Percentiles rank a stretch among this genome's conserved stretches.
Evolutionary conservation across 2,797 vertebrate species (phyloP).

Genomic region (Lepidocolaptes lacrymiger): DNA sequence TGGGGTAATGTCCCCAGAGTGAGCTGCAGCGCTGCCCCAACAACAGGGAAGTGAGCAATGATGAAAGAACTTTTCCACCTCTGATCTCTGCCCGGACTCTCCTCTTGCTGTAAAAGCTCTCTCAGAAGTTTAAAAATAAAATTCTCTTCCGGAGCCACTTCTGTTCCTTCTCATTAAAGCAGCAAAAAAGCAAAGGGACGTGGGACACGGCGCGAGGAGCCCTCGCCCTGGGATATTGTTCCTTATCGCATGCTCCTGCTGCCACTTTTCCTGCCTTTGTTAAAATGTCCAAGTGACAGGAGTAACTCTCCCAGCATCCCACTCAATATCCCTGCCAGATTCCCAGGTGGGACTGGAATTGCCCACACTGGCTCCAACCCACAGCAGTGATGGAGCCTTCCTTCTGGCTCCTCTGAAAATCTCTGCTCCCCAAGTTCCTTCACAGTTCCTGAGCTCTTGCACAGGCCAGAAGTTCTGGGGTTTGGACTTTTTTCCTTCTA

Average conservation of each 20-base stretch:
- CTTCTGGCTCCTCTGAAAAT: neutral
- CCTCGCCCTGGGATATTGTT: neutral
- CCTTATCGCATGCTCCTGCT: neutral
- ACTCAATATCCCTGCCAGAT: neutral
- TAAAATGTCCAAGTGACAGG: accelerated
- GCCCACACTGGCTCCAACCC: accelerated
- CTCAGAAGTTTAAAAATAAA: slow-evolving; percentile 48
- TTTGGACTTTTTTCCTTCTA: neutral
- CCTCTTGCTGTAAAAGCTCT: neutral
- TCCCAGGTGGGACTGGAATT: neutral
- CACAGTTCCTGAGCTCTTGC: neutral
- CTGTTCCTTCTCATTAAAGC: neutral
- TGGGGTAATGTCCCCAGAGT: neutral
- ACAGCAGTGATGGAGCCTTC: accelerated
- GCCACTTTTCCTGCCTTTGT: slow-evolving; percentile 55
- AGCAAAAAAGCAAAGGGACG: neutral
- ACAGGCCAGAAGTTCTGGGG: neutral
- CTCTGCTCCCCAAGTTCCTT: neutral
- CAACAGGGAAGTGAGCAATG: accelerated
- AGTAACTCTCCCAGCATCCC: neutral
- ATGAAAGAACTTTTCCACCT: neutral
- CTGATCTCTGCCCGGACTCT: neutral
- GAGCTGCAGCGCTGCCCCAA: accelerated
- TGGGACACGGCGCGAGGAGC: neutral
- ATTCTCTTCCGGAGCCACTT: neutral